A percentile compares a stretch with the other conserved stretches of the same genome.
These are phyloP conservation scores for Bolinopsis microptera DNA, from an alignment of 37 sponge, comb jelly and placozoan genomes.

Conservation along the genomic window DNA sequence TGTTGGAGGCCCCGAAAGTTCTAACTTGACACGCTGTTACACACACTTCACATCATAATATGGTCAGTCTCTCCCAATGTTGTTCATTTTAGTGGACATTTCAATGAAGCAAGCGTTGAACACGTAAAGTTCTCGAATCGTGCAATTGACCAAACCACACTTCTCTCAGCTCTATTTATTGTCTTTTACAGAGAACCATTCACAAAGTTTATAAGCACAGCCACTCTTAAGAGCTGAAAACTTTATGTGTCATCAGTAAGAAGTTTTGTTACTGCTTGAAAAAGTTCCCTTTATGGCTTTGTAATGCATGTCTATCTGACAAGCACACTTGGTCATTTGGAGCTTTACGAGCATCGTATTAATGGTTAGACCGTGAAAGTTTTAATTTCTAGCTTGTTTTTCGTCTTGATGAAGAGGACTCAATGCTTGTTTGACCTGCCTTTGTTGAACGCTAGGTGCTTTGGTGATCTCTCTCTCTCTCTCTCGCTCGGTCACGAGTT, in stretches of 20 bases:
- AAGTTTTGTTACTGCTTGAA: constrained; percentile 20
- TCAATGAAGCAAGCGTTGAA: no score
- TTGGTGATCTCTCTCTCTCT: no score
- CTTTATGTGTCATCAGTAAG: background rate
- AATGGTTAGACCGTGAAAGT: background rate
- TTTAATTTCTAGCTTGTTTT: background rate
- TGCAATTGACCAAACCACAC: constrained; percentile 66
- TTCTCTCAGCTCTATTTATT: constrained; percentile 71
- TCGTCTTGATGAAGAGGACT: background rate
- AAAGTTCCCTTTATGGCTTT: constrained; percentile 57
- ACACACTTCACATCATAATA: no score
- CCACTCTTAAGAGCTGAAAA: constrained; percentile 65
- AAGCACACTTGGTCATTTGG: background rate
- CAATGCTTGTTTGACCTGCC: background rate
- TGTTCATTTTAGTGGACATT: no score
- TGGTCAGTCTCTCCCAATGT: no score
- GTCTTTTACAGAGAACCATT: constrained; percentile 70
- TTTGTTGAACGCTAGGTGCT: background rate
- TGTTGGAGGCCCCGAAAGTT: no score
- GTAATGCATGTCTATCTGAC: background rate
- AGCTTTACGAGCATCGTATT: background rate
- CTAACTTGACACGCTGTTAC: no score
- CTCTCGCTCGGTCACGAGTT: no score
- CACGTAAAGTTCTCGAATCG: background rate
- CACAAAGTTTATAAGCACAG: constrained; percentile 71